A percentile compares a stretch with the other conserved stretches of the same genome.
Evolutionary conservation across 2,888 invertebrate species (phyloP).

Genomic region (Platycheirus albimanus): DNA sequence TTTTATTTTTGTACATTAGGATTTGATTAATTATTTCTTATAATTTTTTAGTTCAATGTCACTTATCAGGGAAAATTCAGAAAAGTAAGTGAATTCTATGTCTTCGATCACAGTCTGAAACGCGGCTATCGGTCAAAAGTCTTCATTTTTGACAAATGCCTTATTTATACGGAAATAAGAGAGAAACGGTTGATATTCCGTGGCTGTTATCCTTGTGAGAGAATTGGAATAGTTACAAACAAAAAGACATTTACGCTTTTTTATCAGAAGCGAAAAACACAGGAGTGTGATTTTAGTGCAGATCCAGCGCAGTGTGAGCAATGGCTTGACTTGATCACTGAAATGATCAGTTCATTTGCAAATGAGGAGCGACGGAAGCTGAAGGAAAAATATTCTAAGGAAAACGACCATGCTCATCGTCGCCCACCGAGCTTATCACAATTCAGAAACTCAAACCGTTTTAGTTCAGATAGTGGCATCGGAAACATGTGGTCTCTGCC

Average conservation of each 20-base stretch:
- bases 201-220: conserved; percentile 81
- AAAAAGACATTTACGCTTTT: conserved; percentile 80
- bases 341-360: conserved; percentile 80
- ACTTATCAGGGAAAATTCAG: conserved; percentile 82
- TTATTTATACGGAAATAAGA: conserved; percentile 82
- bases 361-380: conserved; percentile 80
- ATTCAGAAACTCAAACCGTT: conserved; percentile 81
- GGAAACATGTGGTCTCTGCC: conserved; percentile 81
- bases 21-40: not conserved
- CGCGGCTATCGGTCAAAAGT: conserved; percentile 80
- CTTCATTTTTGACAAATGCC: conserved; percentile 82
- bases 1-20: not conserved
- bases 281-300: conserved; percentile 81
- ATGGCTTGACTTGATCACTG: conserved; percentile 81
- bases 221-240: conserved; percentile 80
- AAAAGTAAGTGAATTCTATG: conserved; percentile 81
- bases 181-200: conserved; percentile 81
- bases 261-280: conserved; percentile 81
- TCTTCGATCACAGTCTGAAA: conserved; percentile 79
- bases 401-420: conserved; percentile 79
- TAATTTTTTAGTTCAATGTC: conserved; percentile 79
- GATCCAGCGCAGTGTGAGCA: conserved; percentile 78
- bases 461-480: conserved; percentile 81
- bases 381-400: conserved; percentile 79
- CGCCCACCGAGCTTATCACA: conserved; percentile 80